Evolutionary conservation across 2,113 vertebrate species (phyloP).

Genomic region (Mixornis gularis): DNA sequence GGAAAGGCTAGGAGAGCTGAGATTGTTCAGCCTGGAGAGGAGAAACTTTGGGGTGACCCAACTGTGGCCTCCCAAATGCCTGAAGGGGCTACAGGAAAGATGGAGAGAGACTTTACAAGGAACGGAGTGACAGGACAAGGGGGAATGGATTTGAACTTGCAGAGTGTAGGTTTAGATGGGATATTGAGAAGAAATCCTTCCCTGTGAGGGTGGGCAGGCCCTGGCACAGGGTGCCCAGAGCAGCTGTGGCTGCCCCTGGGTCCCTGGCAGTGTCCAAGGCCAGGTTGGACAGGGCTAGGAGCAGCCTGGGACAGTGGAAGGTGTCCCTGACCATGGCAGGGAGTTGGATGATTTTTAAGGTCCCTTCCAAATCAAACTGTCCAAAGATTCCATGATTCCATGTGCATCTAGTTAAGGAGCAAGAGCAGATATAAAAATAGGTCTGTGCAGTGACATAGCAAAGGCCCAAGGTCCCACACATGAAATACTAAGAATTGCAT

Average conservation of each 20-base stretch:
- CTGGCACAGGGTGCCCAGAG: neutral
- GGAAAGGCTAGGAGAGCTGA: neutral
- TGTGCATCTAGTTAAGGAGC: neutral
- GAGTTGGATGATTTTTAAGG: neutral
- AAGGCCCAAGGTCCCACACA: neutral
- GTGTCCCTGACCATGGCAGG: neutral
- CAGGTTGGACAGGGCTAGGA: accelerated
- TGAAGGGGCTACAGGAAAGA: neutral
- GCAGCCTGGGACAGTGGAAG: accelerated
- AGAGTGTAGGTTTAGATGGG: too few species aligned
- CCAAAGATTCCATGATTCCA: neutral
- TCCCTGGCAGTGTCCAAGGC: neutral
- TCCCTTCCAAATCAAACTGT: neutral
- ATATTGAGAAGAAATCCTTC: accelerated
- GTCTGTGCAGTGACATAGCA: neutral
- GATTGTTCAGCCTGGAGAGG: neutral
- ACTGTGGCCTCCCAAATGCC: too few species aligned
- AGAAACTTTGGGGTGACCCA: neutral
- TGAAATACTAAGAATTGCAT: neutral
- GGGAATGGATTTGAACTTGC: too few species aligned
- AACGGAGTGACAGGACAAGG: neutral
- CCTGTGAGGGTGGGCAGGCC: accelerated
- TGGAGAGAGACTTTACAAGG: neutral
- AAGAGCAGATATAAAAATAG: neutral
- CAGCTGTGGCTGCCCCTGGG: neutral